Evolutionary conservation across 2,113 vertebrate species (phyloP), one percentile per base, ranked within the genome.

Genomic region (Daboia siamensis): DNA sequence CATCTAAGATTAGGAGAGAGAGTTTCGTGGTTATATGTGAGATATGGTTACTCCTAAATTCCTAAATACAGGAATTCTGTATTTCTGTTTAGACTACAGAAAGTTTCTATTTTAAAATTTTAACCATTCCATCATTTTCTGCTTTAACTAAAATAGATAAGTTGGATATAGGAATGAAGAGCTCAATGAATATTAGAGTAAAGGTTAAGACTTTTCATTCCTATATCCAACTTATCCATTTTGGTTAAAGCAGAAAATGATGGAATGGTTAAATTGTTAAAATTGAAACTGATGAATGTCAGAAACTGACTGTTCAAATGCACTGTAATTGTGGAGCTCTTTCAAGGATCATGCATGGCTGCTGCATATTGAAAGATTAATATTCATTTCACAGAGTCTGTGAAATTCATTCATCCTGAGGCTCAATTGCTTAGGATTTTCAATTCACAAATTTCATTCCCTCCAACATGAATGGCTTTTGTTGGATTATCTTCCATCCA

Each of bases 381-480:
- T 89, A 90, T 93, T 57, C 61, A 86, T 90, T 86, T 57, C 86
- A 57, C 48, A 61, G n/a, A 86, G 55, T 48, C 61, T 86, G 80
- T 57, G 86, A 93, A 93, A 57, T 89, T 90, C 74, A 90, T 90
- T 93, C 92, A 93, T 93, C 80, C 92, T 86, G 89, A 29, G 80
- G 56, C 92, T 93, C 88, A 86, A 90, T 93, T 90, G 56, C 92
- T 90, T 86, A 55, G 92, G 92, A 93, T 93, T 93, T 90, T 90
- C 92, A 90, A 93, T 93, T 90, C 92, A 93, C 92, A 69, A 86
- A 80, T 84, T 93, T 90, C 88, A 84, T 90, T 90, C 56, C 88
- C 39, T 93, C 88, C 48, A 2, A 61, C 48, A 86, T 93, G 92
- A 93, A 93, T 93, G 88, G 56, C 80, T 86, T 46, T 39, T 29